Evolutionary conservation across 2,113 vertebrate genomes (phyloP).

Genomic region (Azemiops feae): DNA sequence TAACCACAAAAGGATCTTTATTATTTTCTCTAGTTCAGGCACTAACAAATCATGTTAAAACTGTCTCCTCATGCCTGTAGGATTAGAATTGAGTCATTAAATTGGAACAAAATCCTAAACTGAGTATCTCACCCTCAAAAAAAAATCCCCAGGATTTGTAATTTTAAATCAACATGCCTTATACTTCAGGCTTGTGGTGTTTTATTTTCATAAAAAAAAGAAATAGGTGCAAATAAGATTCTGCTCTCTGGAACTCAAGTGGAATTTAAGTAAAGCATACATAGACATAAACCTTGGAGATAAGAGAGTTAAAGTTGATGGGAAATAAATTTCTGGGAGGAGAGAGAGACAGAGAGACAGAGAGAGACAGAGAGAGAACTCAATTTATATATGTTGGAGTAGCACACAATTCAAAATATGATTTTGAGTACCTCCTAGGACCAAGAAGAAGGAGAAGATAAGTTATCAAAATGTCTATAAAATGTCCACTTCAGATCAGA

Average conservation of each 20-base stretch:
- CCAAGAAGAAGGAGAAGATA: not conserved
- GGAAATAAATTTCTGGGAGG: not conserved
- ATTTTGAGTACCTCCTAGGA: not conserved
- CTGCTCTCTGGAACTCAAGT: not conserved
- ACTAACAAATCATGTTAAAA: conserved; percentile 37
- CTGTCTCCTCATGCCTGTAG: conserved; percentile 9
- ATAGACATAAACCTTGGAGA: not conserved
- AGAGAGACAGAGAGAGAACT: not conserved
- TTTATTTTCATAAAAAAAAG: not conserved
- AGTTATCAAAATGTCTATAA: not conserved
- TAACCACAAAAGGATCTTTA: conserved; percentile 28
- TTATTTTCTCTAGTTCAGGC: conserved; percentile 32
- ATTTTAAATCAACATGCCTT: conserved; percentile 45
- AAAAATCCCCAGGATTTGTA: conserved; percentile 10
- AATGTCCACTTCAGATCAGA: not conserved
- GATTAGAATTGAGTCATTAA: conserved; percentile 31
- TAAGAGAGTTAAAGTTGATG: not conserved
- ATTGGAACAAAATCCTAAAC: conserved; percentile 38
- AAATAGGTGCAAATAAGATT: conserved; percentile 29
- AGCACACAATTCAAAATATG: not conserved
- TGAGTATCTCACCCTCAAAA: conserved; percentile 48
- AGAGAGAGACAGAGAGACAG: not conserved
- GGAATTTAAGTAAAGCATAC: not conserved
- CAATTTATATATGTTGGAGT: not conserved
- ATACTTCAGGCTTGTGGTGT: conserved; percentile 20